Evolutionary conservation across 2,888 invertebrate genomes (phyloP), one percentile per base, ranked within the genome.

Genomic region (Chrysopilus asiliformis): DNA sequence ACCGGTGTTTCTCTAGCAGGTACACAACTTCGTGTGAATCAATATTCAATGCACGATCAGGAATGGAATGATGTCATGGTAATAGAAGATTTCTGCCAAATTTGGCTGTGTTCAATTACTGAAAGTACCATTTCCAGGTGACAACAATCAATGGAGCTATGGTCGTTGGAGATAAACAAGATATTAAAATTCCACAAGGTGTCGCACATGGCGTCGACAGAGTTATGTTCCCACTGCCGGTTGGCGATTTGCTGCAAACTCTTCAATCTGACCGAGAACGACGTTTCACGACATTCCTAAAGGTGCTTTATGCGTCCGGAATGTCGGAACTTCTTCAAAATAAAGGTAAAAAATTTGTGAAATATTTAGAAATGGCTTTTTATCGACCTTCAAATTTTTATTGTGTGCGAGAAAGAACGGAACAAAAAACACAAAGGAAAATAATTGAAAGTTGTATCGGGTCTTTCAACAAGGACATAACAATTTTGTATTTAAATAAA

Each of bases 201-300:
- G 72, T 85, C 47, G 85, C 85, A 0, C 86, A 87, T 53, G 78
- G 82, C 1, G 72, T 87, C 1, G 87, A 87, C 59, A 67, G 84
- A 16, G 86, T 86, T 4, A 84, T 87, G 85, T 87, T 87, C 68
- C 87, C 87, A 2, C 66, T 87, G 42, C 87, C 87, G 0, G 86
- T 87, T 2, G 87, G 87, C 2, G 86, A 87, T 60, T 64, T 87
- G 34, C 71, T 85, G 25, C 85, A 85, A 59, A 87, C 87, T 0
- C 64, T 87, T 34, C 84, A 85, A 53, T 81, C 85, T 0, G 87
- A 87, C 60, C 67, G 85, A 29, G 86, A 86, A 55, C 67, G 79
- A 45, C 66, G 86, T 46, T 87, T 86, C 63, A 78, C 79, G 14
- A 79, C 72, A 34, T 82, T 86, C 67, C 64, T 86, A 25, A 76